Conservation (phyloP, 2,888 invertebrate species). For the Xanthia icteritia region DNA sequence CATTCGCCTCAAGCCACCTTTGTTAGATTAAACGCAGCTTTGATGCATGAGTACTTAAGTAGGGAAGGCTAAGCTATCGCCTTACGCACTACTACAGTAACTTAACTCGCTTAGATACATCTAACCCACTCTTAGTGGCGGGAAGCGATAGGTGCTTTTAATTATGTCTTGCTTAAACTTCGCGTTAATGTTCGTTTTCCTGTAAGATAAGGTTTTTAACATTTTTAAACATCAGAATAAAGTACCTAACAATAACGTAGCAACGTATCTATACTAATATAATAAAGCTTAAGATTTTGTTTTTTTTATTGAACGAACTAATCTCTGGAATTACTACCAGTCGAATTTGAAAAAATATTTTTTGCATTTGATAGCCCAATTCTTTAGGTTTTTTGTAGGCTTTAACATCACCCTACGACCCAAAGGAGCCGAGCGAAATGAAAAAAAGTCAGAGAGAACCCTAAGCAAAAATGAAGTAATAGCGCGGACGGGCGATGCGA, state of each 20-base stretch:
- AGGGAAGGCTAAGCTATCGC: conserved; percentile 23
- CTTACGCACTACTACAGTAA: conserved; percentile 20
- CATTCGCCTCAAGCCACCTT: conserved; percentile 26
- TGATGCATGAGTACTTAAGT: conserved; percentile 41
- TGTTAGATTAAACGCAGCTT: conserved; percentile 32
- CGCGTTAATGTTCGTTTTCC: background rate
- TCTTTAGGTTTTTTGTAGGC: background rate
- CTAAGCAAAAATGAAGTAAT: too few relatives aligned
- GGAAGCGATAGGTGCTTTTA: background rate
- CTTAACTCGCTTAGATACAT: conserved; percentile 3
- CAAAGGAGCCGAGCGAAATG: too few relatives aligned
- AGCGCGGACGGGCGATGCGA: background rate
- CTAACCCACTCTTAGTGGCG: background rate
- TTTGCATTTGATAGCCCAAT: background rate
- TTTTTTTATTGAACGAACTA: background rate
- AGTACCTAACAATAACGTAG: background rate
- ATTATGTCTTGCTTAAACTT: background rate
- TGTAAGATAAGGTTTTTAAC: background rate
- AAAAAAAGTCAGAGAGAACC: too few relatives aligned
- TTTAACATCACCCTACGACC: too few relatives aligned
- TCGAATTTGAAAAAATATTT: too few relatives aligned
- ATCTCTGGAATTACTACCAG: too few relatives aligned
- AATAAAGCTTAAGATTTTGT: background rate
- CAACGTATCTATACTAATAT: too few relatives aligned
- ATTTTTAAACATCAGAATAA: background rate